Conservation (phyloP, 2,888 invertebrate species). For the Heliconius erato region DNA sequence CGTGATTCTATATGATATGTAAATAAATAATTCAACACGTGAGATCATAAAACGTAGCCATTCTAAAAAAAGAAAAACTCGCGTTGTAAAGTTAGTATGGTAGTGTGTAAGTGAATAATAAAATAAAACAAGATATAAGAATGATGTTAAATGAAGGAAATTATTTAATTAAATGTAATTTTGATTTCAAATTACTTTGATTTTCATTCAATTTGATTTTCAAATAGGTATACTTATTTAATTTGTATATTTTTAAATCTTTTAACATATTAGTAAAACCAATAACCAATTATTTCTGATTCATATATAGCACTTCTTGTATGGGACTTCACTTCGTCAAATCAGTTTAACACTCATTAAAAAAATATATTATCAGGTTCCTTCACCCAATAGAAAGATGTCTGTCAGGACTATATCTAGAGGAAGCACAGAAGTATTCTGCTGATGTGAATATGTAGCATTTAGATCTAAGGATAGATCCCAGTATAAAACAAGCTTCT, state of each 20-base stretch:
- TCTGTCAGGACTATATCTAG: too few relatives aligned
- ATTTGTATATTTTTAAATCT: not conserved
- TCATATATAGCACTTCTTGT: too few relatives aligned
- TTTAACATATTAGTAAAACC: not conserved
- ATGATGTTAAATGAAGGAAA: not conserved
- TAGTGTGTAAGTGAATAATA: not conserved
- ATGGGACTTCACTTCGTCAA: not conserved
- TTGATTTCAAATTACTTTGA: not conserved
- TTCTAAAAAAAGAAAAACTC: not conserved
- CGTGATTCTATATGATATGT: not conserved
- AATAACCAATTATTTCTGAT: too few relatives aligned
- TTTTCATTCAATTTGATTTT: too few relatives aligned
- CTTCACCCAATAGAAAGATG: too few relatives aligned
- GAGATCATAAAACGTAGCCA: not conserved
- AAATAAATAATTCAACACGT: conserved; percentile 1
- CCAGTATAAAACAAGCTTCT: too few relatives aligned
- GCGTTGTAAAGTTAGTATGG: not conserved
- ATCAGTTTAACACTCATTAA: too few relatives aligned
- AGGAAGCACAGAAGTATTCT: too few relatives aligned
- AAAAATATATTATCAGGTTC: too few relatives aligned
- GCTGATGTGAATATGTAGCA: too few relatives aligned
- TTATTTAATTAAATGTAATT: not conserved
- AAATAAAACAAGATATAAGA: not conserved
- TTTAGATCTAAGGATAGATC: too few relatives aligned
- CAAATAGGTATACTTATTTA: too few relatives aligned